Conservation (phyloP, 2,113 vertebrate species). For the Sula dactylatra region DNA sequence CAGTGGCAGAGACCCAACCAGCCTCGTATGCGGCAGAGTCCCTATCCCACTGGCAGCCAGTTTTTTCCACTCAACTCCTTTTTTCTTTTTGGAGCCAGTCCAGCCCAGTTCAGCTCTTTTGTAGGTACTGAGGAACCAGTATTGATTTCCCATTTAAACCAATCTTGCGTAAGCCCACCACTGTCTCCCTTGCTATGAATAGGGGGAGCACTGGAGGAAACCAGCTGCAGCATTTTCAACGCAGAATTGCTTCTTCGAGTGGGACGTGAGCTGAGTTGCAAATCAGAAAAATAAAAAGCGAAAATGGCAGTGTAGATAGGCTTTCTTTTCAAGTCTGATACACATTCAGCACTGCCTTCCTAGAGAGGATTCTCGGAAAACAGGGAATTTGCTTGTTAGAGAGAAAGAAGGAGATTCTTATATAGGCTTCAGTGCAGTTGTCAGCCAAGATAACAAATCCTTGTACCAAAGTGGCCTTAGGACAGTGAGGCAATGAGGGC, state of each 20-base stretch:
- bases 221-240: constrained; percentile 56
- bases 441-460: constrained; percentile 56
- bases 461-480: constrained; percentile 19
- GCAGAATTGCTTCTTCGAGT: constrained; percentile 47
- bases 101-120: constrained; percentile 67
- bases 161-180: constrained; percentile 31
- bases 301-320: constrained; percentile 54
- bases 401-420: constrained; percentile 58
- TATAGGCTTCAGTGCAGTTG: constrained; percentile 40
- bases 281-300: constrained; percentile 51
- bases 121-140: constrained; percentile 62
- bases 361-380: constrained; percentile 60
- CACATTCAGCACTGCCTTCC: constrained; percentile 53
- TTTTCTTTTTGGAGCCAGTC: constrained; percentile 46
- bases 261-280: constrained; percentile 61
- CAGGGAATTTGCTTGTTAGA: constrained; percentile 68
- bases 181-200: constrained; percentile 46
- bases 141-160: constrained; percentile 67
- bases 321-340: constrained; percentile 63
- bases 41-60: constrained; percentile 32
- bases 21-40: not conserved
- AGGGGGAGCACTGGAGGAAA: constrained; percentile 1
- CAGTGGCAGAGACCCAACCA: constrained; percentile 48
- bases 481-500: constrained; percentile 16
- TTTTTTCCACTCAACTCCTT: constrained; percentile 43